Evolutionary conservation across 2,888 invertebrate genomes (phyloP), one percentile per base, ranked within the genome.

Genomic region (Syrista parreyssii): DNA sequence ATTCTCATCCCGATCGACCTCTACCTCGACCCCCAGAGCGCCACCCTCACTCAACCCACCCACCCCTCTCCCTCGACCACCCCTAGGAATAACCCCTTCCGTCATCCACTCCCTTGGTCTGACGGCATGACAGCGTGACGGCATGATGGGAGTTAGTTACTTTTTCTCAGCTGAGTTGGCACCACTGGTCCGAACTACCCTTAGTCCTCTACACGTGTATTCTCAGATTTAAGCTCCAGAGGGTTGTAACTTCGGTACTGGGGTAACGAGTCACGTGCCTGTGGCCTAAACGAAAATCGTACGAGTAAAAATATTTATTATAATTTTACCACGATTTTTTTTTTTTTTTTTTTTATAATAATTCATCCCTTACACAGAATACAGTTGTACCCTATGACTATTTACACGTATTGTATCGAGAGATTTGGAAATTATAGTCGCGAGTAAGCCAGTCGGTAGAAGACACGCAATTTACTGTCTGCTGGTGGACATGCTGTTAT

Each of bases 401-500:
- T 23, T 55, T 55, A 6, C 55, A 55, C 55, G 55, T 23, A 9
- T 2, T 23, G 23, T 55, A 55, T 55, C 23, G 9, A 55, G 55
- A 55, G 55, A 55, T 55, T 55, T 55, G 23, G 55, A 23, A 23
- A 23, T 55, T 23, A 55, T 55, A 23, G 55, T 55, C 55, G 55
- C 9, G 55, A 23, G 23, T 23, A 55, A 23, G 55, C 23, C 55
- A 55, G 55, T 55, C 55, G 23, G 55, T 23, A 55, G 55, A 15
- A 88, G 89, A 89, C 87, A 88, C 89, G 89, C 89, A 90, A 90
- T 90, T 90, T 90, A 90, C 90, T 90, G 89, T 80, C 85, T 82
- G 86, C 85, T 86, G 86, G 86, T 87, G 86, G 84, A 84, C 84
- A 80, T 83, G 84, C 82, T 77, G 12, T 12, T n/a, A 32, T 32